Conservation (phyloP, 2,888 invertebrate species). For the Leptinotarsa haldemani region DNA sequence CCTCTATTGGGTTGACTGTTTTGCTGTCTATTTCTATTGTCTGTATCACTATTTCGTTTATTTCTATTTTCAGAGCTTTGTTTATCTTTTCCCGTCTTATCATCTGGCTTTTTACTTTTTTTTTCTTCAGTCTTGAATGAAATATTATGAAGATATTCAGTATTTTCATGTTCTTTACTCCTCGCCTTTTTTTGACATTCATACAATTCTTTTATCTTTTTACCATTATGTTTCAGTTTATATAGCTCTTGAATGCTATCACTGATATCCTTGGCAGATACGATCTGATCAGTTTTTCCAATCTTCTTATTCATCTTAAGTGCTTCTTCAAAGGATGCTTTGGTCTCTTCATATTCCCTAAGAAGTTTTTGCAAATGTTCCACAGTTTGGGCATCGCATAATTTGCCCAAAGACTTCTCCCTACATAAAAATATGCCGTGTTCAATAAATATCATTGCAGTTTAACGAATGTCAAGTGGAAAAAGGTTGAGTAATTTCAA, state of each 20-base stretch:
- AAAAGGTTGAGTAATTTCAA: too few species aligned
- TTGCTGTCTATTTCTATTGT: background rate
- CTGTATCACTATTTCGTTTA: background rate
- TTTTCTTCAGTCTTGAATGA: slow-evolving; percentile 1
- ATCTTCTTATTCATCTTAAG: slow-evolving; percentile 38
- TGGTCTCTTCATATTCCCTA: slow-evolving; percentile 52
- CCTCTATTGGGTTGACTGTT: background rate
- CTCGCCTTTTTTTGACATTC: slow-evolving; percentile 52
- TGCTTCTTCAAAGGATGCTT: slow-evolving; percentile 50
- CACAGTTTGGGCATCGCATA: slow-evolving; percentile 46
- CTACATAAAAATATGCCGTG: slow-evolving; percentile 42
- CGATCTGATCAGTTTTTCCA: slow-evolving; percentile 26
- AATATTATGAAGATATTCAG: slow-evolving; percentile 49
- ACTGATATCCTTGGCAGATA: slow-evolving; percentile 52
- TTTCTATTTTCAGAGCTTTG: background rate
- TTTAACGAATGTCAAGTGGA: too few species aligned
- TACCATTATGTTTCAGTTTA: slow-evolving; percentile 53
- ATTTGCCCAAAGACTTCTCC: slow-evolving; percentile 50
- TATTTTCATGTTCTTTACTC: slow-evolving; percentile 49
- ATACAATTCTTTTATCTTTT: slow-evolving; percentile 55
- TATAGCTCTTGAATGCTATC: slow-evolving; percentile 51
- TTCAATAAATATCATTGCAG: background rate
- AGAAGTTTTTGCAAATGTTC: slow-evolving; percentile 49
- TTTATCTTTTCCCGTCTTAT: slow-evolving; percentile 15
- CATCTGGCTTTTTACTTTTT: background rate